Percentiles rank a stretch among this genome's conserved stretches.
These are phyloP conservation scores for Melanostoma mellinum DNA, from an alignment of 2,888 invertebrate genomes.

Conservation along the genomic window DNA sequence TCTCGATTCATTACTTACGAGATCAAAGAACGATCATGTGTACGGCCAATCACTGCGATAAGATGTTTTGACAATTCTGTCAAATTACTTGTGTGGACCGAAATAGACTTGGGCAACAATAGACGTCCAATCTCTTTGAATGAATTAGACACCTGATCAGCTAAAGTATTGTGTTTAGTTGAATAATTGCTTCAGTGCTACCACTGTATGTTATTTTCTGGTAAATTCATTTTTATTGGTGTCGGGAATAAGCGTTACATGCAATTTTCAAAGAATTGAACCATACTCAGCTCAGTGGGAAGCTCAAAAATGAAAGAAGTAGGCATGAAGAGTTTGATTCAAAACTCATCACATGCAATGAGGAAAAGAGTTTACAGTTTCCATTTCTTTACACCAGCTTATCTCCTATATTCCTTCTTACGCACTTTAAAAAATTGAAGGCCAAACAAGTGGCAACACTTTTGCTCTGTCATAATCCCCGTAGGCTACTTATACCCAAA, in stretches of 20 bases:
- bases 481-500: slow-evolving; percentile 36
- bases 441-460: slow-evolving; percentile 1
- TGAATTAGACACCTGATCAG: slow-evolving; percentile 64
- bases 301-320: no score
- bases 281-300: no score
- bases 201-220: neutral
- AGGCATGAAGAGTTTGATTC: no score
- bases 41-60: slow-evolving; percentile 39
- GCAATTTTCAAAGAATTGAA: no score
- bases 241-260: no score
- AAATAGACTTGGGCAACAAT: slow-evolving; percentile 35
- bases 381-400: no score
- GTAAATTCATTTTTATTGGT: no score
- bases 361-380: no score
- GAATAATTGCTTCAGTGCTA: neutral
- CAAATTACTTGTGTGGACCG: slow-evolving; percentile 58
- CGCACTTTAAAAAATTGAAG: no score
- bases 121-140: slow-evolving; percentile 58
- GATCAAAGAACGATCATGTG: slow-evolving; percentile 49
- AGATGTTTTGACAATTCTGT: slow-evolving; percentile 70
- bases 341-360: no score
- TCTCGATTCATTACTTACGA: slow-evolving; percentile 46
- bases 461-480: slow-evolving; percentile 23
- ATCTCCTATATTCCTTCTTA: no score
- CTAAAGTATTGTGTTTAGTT: slow-evolving; percentile 2